phyloP scores from a whole-genome alignment of 1,140 invertebrate species.

The Zaprionus inermis region DNA sequence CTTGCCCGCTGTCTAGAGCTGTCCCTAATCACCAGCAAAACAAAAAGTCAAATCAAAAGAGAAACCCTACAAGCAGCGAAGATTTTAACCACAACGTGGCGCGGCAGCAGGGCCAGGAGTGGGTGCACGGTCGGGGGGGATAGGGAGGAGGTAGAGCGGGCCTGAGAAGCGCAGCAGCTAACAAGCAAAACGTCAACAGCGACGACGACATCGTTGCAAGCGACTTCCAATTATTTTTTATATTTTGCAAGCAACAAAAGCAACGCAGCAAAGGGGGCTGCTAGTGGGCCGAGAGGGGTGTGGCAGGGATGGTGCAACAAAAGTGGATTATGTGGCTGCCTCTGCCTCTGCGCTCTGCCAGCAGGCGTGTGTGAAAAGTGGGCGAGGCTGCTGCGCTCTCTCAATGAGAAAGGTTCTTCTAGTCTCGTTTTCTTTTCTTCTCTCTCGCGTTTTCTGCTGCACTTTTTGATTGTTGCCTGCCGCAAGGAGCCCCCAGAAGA shows the following conservation, averaged over 20 bases:
- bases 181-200: constrained; percentile 75
- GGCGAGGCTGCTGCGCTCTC: constrained; percentile 33
- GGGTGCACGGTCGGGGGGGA: background rate
- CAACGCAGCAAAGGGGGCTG: constrained; percentile 21
- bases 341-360: constrained; percentile 25
- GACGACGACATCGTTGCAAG: constrained; percentile 68
- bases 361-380: constrained; percentile 44
- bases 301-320: constrained; percentile 26
- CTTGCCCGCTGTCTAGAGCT: constrained; percentile 6
- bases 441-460: constrained; percentile 15
- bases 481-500: constrained; percentile 12
- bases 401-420: constrained; percentile 12
- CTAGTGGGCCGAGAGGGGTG: background rate
- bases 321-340: constrained; percentile 76
- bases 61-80: constrained; percentile 58
- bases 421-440: background rate
- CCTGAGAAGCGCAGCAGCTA: constrained; percentile 47
- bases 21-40: constrained; percentile 77
- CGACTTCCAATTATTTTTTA: constrained; percentile 81
- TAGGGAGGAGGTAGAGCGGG: constrained; percentile 1
- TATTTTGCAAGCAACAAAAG: constrained; percentile 78
- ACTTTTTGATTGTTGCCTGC: constrained; percentile 45
- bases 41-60: constrained; percentile 81
- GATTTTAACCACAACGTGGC: constrained; percentile 60
- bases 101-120: constrained; percentile 9